These are phyloP conservation scores for Dromococcyx pavoninus DNA, from an alignment of 2,797 vertebrate genomes.

Conservation along the genomic window DNA sequence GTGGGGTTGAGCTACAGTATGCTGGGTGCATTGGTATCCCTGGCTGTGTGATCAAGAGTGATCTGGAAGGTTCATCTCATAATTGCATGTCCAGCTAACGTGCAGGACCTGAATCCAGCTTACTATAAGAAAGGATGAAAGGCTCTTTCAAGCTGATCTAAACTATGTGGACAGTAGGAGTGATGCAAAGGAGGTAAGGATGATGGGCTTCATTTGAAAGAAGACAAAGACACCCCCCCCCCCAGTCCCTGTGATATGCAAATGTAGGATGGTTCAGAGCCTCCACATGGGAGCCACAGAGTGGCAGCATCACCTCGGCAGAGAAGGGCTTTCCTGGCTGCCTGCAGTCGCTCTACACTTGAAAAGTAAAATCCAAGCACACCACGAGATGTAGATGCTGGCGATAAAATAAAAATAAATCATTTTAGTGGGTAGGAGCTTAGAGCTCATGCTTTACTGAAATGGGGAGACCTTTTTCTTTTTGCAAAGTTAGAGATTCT, in stretches of 20 bases:
- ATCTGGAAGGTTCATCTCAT: fast-evolving
- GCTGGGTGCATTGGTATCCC: fast-evolving
- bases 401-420: fast-evolving
- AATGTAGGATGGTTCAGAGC: not conserved
- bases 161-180: fast-evolving
- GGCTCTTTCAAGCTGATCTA: not conserved
- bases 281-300: fast-evolving
- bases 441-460: not conserved
- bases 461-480: not conserved
- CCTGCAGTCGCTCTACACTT: not conserved
- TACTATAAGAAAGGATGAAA: fast-evolving
- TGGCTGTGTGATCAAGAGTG: fast-evolving
- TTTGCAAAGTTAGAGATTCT: not conserved
- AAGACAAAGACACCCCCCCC: fast-evolving
- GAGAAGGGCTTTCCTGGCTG: fast-evolving
- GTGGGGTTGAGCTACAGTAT: fast-evolving
- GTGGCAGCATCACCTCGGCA: not conserved
- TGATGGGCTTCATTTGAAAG: fast-evolving
- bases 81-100: fast-evolving
- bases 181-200: fast-evolving
- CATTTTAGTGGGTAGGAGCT: not conserved
- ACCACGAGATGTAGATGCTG: fast-evolving
- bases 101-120: not conserved
- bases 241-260: fast-evolving
- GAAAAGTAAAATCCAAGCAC: fast-evolving